Percentiles rank a stretch among this genome's conserved stretches.
Evolutionary conservation across 2,113 vertebrate genomes (phyloP).

Genomic region (Eulemur rufifrons): DNA sequence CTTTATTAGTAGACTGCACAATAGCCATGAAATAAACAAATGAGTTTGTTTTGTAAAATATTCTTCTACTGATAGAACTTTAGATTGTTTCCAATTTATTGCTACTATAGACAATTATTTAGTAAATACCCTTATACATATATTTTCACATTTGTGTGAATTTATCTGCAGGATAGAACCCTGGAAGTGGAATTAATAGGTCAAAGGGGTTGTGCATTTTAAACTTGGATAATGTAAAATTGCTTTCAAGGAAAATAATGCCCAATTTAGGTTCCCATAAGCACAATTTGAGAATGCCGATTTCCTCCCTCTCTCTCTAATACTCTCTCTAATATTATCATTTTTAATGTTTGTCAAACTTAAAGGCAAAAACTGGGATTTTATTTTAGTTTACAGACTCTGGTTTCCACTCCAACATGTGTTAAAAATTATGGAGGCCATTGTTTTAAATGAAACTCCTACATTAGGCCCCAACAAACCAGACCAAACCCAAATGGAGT

Average conservation of each 20-base stretch:
- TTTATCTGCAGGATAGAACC: not conserved
- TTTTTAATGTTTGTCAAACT: slow-evolving; percentile 27
- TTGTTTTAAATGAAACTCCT: not conserved
- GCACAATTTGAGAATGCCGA: not conserved
- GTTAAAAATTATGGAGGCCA: not conserved
- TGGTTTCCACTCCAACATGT: not conserved
- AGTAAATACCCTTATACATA: not conserved
- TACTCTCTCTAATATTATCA: not conserved
- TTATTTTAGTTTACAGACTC: not conserved
- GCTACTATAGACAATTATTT: not conserved
- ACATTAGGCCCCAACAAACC: not conserved
- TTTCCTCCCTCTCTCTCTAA: not conserved
- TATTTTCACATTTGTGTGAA: not conserved
- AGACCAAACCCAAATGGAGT: not conserved
- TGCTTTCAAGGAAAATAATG: not conserved
- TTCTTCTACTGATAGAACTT: not conserved
- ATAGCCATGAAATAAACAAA: not conserved
- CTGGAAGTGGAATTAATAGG: not conserved
- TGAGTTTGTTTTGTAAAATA: not conserved
- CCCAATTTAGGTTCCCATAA: not conserved
- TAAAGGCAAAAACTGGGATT: not conserved
- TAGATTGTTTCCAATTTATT: not conserved
- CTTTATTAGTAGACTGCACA: not conserved
- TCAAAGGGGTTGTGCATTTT: not conserved
- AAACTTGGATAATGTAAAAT: slow-evolving; percentile 38